phyloP scores from a whole-genome alignment of 2,888 invertebrate genomes.

The Parasteatoda lunata region DNA sequence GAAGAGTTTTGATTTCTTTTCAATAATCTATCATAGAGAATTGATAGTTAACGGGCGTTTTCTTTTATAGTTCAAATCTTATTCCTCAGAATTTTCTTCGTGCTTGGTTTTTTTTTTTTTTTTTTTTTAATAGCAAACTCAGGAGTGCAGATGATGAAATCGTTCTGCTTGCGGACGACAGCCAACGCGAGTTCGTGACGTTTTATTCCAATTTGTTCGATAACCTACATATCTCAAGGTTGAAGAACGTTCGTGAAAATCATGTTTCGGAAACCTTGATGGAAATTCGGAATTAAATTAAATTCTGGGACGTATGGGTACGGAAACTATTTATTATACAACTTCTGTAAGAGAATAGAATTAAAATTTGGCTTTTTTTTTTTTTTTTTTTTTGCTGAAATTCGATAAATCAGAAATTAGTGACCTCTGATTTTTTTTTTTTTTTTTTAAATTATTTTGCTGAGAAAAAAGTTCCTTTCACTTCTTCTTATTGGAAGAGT shows the following conservation, averaged over 20 bases:
- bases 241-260: background rate
- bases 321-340: too few relatives aligned
- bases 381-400: too few relatives aligned
- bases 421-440: too few relatives aligned
- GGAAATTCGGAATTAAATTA: background rate
- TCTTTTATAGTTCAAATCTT: constrained; percentile 35
- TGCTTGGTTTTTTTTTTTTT: background rate
- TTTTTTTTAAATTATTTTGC: too few relatives aligned
- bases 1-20: constrained; percentile 29
- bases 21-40: constrained; percentile 59
- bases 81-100: constrained; percentile 37
- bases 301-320: too few relatives aligned
- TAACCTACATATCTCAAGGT: constrained; percentile 5
- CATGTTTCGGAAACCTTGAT: background rate
- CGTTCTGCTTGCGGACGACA: constrained; percentile 15
- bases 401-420: too few relatives aligned
- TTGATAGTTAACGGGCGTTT: constrained; percentile 63
- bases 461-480: too few relatives aligned
- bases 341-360: too few relatives aligned
- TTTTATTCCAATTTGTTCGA: constrained; percentile 3
- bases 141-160: constrained; percentile 28
- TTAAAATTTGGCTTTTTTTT: too few relatives aligned
- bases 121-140: background rate
- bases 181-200: constrained; percentile 2
- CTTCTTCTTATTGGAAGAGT: too few relatives aligned